Evolutionary conservation across 1,140 invertebrate species (phyloP), one percentile per base, ranked within the genome.

Genomic region (Drosophila parvula): DNA sequence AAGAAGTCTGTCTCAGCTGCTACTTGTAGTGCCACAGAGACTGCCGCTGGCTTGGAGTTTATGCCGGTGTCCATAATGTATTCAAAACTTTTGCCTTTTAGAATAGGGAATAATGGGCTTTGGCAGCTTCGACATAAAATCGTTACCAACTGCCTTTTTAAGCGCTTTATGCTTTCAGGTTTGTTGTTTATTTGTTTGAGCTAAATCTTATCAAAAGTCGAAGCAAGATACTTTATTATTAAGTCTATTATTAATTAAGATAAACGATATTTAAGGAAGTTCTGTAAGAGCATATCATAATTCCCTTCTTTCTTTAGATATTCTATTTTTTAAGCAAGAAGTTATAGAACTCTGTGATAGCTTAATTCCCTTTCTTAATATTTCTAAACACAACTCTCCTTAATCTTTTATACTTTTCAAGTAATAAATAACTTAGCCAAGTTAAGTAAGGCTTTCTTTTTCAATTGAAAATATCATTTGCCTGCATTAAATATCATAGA

Each of bases 1-100:
- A 76, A 51, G 41, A 45, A 75, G 51, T 51, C 59, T 55, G 22
- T 30, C 53, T 12, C 16, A 16, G n/a, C 55, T 36, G 30, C 47
- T 32, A 2, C 47, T 40, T 47, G n/a, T 16, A 6, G n/a, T 16
- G 4, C n/a, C 45, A 12, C n/a, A 28, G 11, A 53, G 45, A 16
- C 16, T 6, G 32, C 32, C 12, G 48, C 16, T 11, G 34, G 32
- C 22, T 56, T 11, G 53, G 14, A 56, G 53, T 41, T 56, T 56
- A 56, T 55, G 51, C 51, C 18, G 16, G 32, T 38, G 51, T 27
- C 5, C 9, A 1, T 38, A 55, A 38, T 40, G 34, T 55, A 55
- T 55, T 55, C 34, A 55, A 55, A 53, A 53, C 50, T 22, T 53
- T 22, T 30, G 3, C 10, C 6, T 50, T 16, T 50, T 30, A 30